A percentile compares a stretch with the other conserved stretches of the same genome.
phyloP scores from a whole-genome alignment of 2,113 vertebrate species.

The Himantopus leucocephalus region DNA sequence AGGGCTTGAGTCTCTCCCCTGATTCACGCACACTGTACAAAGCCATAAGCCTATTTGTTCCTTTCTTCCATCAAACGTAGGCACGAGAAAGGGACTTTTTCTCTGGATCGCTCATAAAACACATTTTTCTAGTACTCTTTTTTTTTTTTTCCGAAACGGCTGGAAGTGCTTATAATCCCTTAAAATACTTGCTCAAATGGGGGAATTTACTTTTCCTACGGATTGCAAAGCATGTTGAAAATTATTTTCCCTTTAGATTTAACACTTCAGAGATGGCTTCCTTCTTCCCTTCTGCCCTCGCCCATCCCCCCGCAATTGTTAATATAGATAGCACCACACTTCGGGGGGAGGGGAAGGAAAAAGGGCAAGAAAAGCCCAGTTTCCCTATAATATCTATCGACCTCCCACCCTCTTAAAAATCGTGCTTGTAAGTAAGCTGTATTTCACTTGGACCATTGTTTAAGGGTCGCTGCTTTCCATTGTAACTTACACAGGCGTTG shows the following conservation, averaged over 20 bases:
- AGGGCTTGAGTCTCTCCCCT: not conserved
- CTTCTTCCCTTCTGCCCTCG: not conserved
- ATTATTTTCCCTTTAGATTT: not conserved
- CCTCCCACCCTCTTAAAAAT: not conserved
- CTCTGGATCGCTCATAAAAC: not conserved
- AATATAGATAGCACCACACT: constrained; percentile 24
- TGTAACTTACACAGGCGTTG: not conserved
- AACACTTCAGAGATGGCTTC: not conserved
- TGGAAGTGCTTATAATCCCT: not conserved
- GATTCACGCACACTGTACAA: not conserved
- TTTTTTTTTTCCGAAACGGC: not conserved
- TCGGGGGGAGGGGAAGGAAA: not conserved
- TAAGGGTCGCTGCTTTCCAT: not conserved
- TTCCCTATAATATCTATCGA: not conserved
- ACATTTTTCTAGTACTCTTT: not conserved
- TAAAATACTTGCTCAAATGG: not conserved
- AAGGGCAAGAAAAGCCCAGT: not conserved
- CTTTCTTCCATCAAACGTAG: not conserved
- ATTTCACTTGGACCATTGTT: not conserved
- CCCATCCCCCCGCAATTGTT: constrained; percentile 29
- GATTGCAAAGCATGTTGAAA: not conserved
- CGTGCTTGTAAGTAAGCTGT: not conserved
- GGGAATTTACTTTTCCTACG: not conserved
- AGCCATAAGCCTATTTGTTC: not conserved
- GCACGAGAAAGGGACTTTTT: not conserved